These are phyloP conservation scores for Meandrusa payeni DNA, from an alignment of 2,888 invertebrate species.

Conservation along the genomic window DNA sequence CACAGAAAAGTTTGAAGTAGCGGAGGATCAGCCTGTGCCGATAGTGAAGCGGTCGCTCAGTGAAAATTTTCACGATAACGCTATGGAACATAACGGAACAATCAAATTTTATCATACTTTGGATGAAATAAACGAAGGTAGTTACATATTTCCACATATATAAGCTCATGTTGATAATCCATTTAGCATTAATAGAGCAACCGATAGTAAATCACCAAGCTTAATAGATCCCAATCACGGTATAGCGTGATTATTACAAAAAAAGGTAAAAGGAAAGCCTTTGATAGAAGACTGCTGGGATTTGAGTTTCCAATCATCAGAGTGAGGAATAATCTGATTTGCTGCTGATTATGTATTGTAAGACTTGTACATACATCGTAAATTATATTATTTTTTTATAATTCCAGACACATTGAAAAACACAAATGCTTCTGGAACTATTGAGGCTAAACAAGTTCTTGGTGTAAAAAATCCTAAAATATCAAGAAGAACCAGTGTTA, in stretches of 20 bases:
- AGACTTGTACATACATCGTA: too few species aligned
- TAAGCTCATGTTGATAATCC: too few species aligned
- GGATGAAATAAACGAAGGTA: conserved; percentile 66
- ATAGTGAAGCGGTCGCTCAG: conserved; percentile 49
- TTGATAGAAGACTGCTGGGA: too few species aligned
- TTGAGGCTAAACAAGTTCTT: conserved; percentile 48
- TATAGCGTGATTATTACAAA: too few species aligned
- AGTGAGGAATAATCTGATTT: too few species aligned
- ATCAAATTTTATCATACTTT: conserved; percentile 49
- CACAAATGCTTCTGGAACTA: conserved; percentile 50
- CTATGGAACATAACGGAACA: conserved; percentile 46
- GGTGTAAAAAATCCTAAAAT: conserved; percentile 30
- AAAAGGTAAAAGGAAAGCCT: too few species aligned
- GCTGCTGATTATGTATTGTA: too few species aligned
- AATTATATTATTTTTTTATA: conserved; percentile 3
- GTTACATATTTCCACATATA: too few species aligned
- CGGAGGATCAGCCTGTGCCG: conserved; percentile 29
- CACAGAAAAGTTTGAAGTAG: conserved; percentile 25
- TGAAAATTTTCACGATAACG: conserved; percentile 27
- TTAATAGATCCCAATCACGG: too few species aligned
- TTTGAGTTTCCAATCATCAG: too few species aligned
- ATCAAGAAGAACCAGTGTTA: conserved; percentile 41
- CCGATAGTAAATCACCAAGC: too few species aligned
- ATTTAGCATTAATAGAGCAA: too few species aligned
- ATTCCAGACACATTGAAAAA: conserved; percentile 58